phyloP scores from a whole-genome alignment of 2,797 vertebrate genomes.

The Cossypha polioptera region DNA sequence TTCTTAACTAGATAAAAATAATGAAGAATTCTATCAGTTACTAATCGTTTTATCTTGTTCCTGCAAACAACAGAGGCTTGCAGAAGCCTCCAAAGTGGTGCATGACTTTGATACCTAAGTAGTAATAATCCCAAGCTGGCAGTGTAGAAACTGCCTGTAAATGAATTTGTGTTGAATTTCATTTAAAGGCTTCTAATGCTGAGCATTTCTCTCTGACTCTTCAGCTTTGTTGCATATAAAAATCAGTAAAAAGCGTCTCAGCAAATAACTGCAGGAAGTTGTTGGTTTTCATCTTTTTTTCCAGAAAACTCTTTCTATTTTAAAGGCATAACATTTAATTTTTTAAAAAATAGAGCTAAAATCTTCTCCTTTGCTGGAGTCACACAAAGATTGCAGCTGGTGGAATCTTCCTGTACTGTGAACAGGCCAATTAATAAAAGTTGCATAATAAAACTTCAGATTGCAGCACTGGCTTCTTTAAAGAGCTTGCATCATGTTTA shows the following conservation, averaged over 20 bases:
- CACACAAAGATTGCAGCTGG: not conserved
- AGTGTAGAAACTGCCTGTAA: not conserved
- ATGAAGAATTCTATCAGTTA: not conserved
- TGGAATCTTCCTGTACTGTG: not conserved
- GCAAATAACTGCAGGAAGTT: not conserved
- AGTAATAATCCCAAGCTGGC: not conserved
- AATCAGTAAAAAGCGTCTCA: not conserved
- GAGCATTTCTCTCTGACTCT: not conserved
- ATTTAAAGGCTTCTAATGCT: not conserved
- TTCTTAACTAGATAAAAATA: not conserved
- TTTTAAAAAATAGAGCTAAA: not conserved
- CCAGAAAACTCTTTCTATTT: not conserved
- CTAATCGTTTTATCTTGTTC: not conserved
- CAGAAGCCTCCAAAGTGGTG: not conserved
- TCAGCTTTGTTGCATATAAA: not conserved
- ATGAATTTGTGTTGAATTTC: not conserved
- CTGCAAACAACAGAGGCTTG: not conserved
- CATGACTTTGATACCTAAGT: not conserved
- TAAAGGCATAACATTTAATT: not conserved
- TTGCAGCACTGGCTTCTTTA: not conserved
- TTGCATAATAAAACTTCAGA: not conserved
- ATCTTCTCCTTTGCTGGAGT: not conserved
- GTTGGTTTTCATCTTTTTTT: not conserved
- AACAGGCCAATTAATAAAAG: not conserved
- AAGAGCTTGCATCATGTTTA: conserved; percentile 7